Evolutionary conservation across 1,140 invertebrate genomes (phyloP), one percentile per base, ranked within the genome.

Genomic region (Ceratoteleas bidentatus): DNA sequence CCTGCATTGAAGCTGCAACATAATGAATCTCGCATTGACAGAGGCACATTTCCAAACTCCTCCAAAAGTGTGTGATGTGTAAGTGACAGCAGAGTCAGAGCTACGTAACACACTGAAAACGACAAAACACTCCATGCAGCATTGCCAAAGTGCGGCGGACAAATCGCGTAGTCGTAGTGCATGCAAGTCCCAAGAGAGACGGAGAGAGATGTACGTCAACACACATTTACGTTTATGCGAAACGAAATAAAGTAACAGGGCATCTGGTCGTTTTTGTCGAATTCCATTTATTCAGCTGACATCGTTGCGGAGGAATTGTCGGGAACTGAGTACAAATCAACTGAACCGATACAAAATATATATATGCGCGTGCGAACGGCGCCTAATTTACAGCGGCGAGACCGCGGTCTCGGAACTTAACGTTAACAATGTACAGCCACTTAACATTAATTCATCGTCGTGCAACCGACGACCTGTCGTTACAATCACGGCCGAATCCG

Each of bases 341-440:
- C 65, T 58, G 50, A 75, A 66, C 56, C 40, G 65, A 60, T 64
- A 66, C 65, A 50, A 75, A 66, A 75, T 66, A 66, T 66, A 75
- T 33, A 40, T 53, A 66, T 66, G 34, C 9, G 34, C 34, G 9
- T 36, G 45, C 16, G 14, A 13, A 16, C 16, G 47, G 33, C 45
- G 34, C 54, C 56, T 75, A 49, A 43, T 75, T 65, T 65, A 75
- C 72, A 75, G 66, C 64, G 24, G 45, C 34, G 49, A 45, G 10
- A 56, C 38, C 9, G 7, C 5, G 34, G 34, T 9, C 34, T 61
- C 52, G 34, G 45, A 57, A 50, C 52, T 64, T 50, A 74, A 45
- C 54, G 14, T 60, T 53, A 66, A 75, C 72, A 75, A 75, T 75
- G n/a, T n/a, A n/a, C n/a, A n/a, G n/a, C n/a, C 40, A 43, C 56